These are phyloP conservation scores for Phaethon lepturus DNA, from an alignment of 2,113 vertebrate genomes.

Conservation along the genomic window DNA sequence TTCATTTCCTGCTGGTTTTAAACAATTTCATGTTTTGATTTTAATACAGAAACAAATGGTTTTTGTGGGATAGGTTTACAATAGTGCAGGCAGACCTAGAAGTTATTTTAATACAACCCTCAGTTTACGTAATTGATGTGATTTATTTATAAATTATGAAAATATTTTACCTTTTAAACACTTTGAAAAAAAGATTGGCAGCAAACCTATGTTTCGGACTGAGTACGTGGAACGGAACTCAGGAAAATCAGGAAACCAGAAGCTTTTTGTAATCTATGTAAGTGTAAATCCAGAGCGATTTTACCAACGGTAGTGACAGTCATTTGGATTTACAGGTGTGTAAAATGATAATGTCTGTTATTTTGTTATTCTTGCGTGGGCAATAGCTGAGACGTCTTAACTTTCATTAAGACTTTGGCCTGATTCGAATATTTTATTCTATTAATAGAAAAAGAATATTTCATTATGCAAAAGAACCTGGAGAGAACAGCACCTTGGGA, in stretches of 20 bases:
- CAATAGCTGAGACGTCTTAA: neutral
- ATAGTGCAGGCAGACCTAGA: neutral
- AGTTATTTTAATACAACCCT: neutral
- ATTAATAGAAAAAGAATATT: neutral
- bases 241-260: neutral
- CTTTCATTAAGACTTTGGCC: neutral
- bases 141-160: neutral
- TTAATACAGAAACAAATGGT: neutral
- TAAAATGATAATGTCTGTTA: neutral
- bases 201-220: neutral
- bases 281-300: neutral
- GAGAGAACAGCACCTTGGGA: neutral
- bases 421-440: neutral
- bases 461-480: neutral
- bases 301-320: neutral
- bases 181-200: neutral
- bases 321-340: neutral
- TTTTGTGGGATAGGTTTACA: neutral
- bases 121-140: neutral
- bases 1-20: constrained; percentile 19
- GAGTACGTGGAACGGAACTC: neutral
- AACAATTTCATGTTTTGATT: neutral
- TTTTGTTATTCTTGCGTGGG: neutral
- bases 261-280: neutral
- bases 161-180: neutral